Evolutionary conservation across 2,888 invertebrate species (phyloP), one percentile per base, ranked within the genome.

Genomic region (Deilephila porcellus): DNA sequence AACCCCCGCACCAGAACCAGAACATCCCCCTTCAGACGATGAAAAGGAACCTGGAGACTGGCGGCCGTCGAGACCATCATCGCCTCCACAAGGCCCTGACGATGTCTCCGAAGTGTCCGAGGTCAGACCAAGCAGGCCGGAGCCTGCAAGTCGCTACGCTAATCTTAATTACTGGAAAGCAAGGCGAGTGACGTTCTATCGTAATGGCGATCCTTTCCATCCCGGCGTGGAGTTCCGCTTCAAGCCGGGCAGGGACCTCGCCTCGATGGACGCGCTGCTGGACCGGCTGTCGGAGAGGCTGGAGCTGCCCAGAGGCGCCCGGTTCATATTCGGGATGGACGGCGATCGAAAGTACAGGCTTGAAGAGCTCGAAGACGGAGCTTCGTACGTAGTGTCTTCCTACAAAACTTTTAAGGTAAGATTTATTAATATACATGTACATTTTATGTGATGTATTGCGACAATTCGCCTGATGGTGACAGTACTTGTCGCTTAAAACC

Each of bases 191-290:
- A 97, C 97, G 1, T 98, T 99, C 91, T 99, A 97, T 93, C 97
- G 98, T 88, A 99, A 99, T 95, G 99, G 99, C 4, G 98, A 99
- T 88, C 97, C 98, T 0, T 98, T 98, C 87, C 98, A 97, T 86
- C 98, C 98, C 20, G 98, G 98, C 0, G 96, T 98, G 59, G 98
- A 98, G 90, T 97, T 97, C 78, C 93, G 96, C 60, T 98, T 99
- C 86, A 97, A 98, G 78, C 98, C 98, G 0, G 98, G 98, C 1
- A 95, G 98, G 76, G 98, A 98, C 86, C 97, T 99, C 83, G 97
- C 97, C 62, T 97, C 97, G 19, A 92, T 99, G 93, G 98, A 98
- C 85, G 97, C 97, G 20, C 93, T 99, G 63, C 95, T 98, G 82
- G 98, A 98, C 86, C 97, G 98, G 86, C 95, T 99, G 73, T 98